Conservation (phyloP, 1,140 invertebrate genomes). For the Penaeus indicus region DNA sequence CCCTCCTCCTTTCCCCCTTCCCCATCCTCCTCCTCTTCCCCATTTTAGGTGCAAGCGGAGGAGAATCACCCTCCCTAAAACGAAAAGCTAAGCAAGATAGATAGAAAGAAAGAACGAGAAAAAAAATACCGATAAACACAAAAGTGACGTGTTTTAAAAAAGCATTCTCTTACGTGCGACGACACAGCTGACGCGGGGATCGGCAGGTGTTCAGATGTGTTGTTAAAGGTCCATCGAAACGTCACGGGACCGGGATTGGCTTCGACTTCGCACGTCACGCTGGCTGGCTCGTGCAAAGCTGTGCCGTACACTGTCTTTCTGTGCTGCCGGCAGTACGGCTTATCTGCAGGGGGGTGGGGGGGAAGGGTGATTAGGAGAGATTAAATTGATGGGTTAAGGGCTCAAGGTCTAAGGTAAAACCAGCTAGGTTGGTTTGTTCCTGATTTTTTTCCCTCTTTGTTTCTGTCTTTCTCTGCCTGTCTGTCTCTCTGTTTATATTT, state of each 20-base stretch:
- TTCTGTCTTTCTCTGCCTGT: no score
- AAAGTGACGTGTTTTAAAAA: neutral
- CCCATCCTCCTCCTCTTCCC: no score
- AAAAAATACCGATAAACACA: no score
- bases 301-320: slow-evolving; percentile 76
- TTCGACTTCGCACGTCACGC: slow-evolving; percentile 85
- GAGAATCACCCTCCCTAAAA: no score
- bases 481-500: no score
- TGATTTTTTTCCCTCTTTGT: no score
- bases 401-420: neutral
- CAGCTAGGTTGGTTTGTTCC: neutral
- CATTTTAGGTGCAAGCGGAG: no score
- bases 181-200: slow-evolving; percentile 64
- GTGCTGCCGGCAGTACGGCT: slow-evolving; percentile 67
- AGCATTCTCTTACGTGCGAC: slow-evolving; percentile 38
- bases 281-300: slow-evolving; percentile 82
- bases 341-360: slow-evolving; percentile 58
- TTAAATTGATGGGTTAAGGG: no score
- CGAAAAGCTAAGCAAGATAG: no score
- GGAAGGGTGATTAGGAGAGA: no score
- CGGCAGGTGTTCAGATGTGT: slow-evolving; percentile 74
- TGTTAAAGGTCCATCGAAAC: slow-evolving; percentile 84
- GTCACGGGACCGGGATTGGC: slow-evolving; percentile 81
- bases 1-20: no score
- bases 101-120: no score